Percentiles rank a stretch among this genome's conserved stretches.
Evolutionary conservation across 2,113 vertebrate species (phyloP).

Genomic region (Propithecus coquereli): DNA sequence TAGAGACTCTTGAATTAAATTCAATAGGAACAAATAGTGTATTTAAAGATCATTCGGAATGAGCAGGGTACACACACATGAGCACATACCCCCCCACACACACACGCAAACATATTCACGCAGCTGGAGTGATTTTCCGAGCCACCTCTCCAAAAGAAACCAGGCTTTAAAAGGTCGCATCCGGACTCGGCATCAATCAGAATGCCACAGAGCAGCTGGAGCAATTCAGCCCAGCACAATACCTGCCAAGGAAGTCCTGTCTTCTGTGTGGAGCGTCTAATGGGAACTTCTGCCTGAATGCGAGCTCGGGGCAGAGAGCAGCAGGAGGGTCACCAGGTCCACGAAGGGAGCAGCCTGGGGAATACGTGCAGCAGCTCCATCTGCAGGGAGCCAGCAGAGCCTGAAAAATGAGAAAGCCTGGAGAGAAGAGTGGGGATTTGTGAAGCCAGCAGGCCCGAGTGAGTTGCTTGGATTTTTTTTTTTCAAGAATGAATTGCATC

Average conservation of each 20-base stretch:
- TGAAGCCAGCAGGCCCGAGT: not conserved
- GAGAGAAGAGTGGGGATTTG: not conserved
- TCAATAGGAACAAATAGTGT: not conserved
- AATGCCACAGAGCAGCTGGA: not conserved
- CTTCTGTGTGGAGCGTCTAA: not conserved
- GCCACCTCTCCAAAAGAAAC: slow-evolving; percentile 37
- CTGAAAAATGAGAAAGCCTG: not conserved
- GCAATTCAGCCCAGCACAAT: not conserved
- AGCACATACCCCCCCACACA: not conserved
- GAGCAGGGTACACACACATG: not conserved
- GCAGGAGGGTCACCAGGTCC: accelerated
- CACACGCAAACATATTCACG: not conserved
- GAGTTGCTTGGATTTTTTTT: not conserved
- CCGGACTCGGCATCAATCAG: not conserved
- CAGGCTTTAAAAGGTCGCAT: not conserved
- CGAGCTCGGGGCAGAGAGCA: not conserved
- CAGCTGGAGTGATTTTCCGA: not conserved
- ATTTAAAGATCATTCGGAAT: not conserved
- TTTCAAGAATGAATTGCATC: not conserved
- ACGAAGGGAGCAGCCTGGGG: accelerated
- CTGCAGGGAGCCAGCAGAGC: not conserved
- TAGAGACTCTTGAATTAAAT: not conserved
- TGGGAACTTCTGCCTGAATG: not conserved
- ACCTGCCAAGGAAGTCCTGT: not conserved
- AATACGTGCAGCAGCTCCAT: not conserved